phyloP scores from a whole-genome alignment of 2,113 vertebrate species.

The Brachyhypopomus gauderio region DNA sequence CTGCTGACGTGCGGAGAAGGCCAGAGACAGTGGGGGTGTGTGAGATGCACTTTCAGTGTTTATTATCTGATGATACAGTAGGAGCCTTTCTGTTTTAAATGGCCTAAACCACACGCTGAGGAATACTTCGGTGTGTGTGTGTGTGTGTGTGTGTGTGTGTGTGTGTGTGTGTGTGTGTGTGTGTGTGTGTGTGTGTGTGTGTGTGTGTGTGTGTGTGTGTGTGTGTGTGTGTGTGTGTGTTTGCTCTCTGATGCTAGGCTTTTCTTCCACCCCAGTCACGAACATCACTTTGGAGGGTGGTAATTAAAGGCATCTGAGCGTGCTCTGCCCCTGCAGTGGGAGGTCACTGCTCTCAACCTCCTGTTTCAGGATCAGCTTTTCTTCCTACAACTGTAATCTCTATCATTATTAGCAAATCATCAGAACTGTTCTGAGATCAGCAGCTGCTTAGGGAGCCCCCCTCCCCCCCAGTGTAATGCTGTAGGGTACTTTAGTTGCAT shows the following conservation, averaged over 20 bases:
- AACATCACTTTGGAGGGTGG: too few species aligned
- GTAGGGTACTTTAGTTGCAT: too few species aligned
- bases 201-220: background rate
- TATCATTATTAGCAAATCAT: too few species aligned
- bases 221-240: background rate
- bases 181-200: background rate
- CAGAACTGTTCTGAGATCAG: too few species aligned
- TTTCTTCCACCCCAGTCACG: too few species aligned
- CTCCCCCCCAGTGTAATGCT: too few species aligned
- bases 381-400: too few species aligned
- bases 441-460: too few species aligned
- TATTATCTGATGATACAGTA: background rate
- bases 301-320: too few species aligned
- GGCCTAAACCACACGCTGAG: constrained; percentile 6
- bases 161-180: background rate
- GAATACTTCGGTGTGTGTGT: background rate
- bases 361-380: too few species aligned
- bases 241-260: background rate
- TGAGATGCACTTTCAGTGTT: background rate
- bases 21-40: background rate
- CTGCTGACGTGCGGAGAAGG: background rate
- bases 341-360: too few species aligned
- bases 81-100: constrained; percentile 31
- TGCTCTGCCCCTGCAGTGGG: too few species aligned
- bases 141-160: constrained; percentile 2